A percentile compares a stretch with the other conserved stretches of the same genome.
These are phyloP conservation scores for Xyrichtys novacula DNA, from an alignment of 2,797 vertebrate species.

Conservation along the genomic window DNA sequence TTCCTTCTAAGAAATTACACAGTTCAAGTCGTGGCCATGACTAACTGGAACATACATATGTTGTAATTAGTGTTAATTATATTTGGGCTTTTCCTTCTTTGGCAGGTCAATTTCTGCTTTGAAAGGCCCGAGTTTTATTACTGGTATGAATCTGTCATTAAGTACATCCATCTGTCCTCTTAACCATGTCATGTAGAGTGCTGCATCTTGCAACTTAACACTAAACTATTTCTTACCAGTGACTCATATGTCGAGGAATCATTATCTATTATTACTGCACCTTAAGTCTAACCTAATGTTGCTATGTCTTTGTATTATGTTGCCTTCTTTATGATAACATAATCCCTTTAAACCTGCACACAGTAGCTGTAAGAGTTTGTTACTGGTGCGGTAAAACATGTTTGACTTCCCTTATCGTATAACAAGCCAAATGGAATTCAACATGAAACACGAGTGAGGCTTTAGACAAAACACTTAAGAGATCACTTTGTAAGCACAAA, in stretches of 20 bases:
- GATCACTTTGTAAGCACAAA: slow-evolving; percentile 11
- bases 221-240: too few relatives aligned
- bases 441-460: neutral
- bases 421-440: slow-evolving; percentile 21
- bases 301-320: neutral
- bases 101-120: neutral
- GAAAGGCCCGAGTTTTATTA: neutral
- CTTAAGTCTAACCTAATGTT: too few relatives aligned
- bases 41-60: neutral
- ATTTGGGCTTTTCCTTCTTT: neutral
- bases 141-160: neutral
- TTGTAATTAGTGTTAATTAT: neutral
- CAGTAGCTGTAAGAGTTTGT: neutral
- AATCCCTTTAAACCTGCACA: neutral
- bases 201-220: too few relatives aligned
- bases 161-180: too few relatives aligned
- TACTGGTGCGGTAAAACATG: neutral
- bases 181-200: too few relatives aligned
- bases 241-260: too few relatives aligned
- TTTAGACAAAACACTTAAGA: slow-evolving; percentile 8
- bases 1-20: neutral
- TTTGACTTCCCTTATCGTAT: slow-evolving; percentile 17
- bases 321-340: neutral
- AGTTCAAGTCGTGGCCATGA: too few relatives aligned
- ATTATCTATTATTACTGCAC: too few relatives aligned